Conservation (phyloP, 30 jellyfish, hydroid and myxozoan genomes). For the Nemopilema nomurai region DNA sequence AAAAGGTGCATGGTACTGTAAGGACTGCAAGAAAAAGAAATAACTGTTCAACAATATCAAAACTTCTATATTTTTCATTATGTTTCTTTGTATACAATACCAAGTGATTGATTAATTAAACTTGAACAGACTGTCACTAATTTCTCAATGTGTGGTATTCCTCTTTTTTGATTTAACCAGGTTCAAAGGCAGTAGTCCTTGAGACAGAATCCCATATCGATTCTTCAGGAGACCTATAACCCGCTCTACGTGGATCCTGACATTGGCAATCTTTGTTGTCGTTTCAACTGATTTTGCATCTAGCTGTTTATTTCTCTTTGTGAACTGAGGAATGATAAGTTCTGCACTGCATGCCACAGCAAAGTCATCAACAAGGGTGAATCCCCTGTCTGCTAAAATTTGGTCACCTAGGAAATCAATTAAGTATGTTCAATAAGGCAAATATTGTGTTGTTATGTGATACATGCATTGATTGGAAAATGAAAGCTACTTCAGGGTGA, state of each 20-base stretch:
- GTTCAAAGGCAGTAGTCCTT: slow-evolving; percentile 32
- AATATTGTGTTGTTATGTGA: background rate
- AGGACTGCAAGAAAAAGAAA: background rate
- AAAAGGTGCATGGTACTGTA: background rate
- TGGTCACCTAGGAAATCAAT: slow-evolving; percentile 1
- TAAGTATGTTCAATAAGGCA: background rate
- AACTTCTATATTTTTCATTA: background rate
- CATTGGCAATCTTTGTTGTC: slow-evolving; percentile 36
- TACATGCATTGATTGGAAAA: background rate
- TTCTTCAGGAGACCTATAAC: slow-evolving; percentile 42
- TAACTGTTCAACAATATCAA: background rate
- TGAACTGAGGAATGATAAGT: slow-evolving; percentile 2
- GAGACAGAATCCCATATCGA: slow-evolving; percentile 43
- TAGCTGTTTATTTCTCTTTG: slow-evolving; percentile 3
- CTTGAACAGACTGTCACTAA: slow-evolving; percentile 59
- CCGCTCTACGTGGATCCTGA: slow-evolving; percentile 41
- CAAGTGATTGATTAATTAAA: slow-evolving; percentile 18
- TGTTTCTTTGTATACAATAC: slow-evolving; percentile 40
- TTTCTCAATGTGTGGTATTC: slow-evolving; percentile 31
- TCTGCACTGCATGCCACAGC: slow-evolving; percentile 17
- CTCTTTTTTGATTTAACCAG: background rate
- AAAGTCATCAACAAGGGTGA: slow-evolving; percentile 19
- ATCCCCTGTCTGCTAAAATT: slow-evolving; percentile 18
- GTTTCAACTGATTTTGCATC: slow-evolving; percentile 7
- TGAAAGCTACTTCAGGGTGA: background rate